Base-by-base conservation (phyloP, 2,888 invertebrate species). In the Theodoxus fluviatilis region DNA sequence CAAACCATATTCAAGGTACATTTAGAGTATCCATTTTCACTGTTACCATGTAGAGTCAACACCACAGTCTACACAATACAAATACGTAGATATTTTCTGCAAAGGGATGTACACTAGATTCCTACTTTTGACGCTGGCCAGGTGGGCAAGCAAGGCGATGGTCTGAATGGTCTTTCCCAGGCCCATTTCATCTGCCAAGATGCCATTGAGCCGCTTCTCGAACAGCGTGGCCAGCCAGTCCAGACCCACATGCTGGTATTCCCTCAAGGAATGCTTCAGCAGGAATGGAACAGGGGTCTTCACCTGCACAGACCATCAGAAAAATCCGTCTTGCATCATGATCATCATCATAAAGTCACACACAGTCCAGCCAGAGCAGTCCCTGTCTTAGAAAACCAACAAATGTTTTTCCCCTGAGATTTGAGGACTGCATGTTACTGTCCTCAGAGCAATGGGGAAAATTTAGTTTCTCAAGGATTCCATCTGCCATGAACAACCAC, bases 111-210 rank as follows among this genome's bases (percentile, higher is more conserved):
- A n/a, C n/a, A n/a, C n/a, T 3, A 28, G 18, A 61, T 18, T 37
- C 67, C 47, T 69, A 83, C 84, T 83, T 76, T 85, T 82, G 61
- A 84, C 86, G 78, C 85, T 84, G 25, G 86, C 98, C 73, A 99
- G 91, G 86, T 97, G 95, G 87, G 95, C 94, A 69, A 99, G 90
- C 88, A 95, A 95, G 87, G 96, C 94, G 85, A 99, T 98, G 1
- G 98, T 97, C 91, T 99, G 94, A 81, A 92, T 90, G 15, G 97
- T 98, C 91, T 98, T 97, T 81, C 96, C 97, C 77, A 98, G 91
- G 73, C 99, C 99, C 99, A 99, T 99, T 90, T 99, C 99, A 89
- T 99, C 99, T 31, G 99, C 99, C 80, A 99, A 90, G 85, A 99
- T 99, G 22, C 96, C 96, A 72, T 95, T 94, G 87, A 98, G 96